Conservation (phyloP, 2,113 vertebrate genomes). For the Gnathonemus echidnorhynchus region DNA sequence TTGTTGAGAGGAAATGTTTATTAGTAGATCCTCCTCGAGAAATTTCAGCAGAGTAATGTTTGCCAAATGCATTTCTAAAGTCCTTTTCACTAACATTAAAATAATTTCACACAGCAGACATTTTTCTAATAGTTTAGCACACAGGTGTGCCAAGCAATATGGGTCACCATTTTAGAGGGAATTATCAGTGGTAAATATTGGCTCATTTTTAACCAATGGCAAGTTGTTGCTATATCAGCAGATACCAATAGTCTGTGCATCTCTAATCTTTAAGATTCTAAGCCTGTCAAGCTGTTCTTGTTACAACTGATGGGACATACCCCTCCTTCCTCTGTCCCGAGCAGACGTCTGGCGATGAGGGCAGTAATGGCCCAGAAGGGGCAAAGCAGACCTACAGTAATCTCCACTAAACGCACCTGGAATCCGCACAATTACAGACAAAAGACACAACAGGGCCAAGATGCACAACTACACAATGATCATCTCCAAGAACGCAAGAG, state of each 20-base stretch:
- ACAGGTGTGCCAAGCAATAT: too few relatives aligned
- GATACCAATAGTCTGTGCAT: too few relatives aligned
- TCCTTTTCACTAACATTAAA: background rate
- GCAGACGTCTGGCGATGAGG: too few relatives aligned
- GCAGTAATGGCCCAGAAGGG: background rate
- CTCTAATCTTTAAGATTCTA: background rate
- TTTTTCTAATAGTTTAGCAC: too few relatives aligned
- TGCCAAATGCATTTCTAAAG: background rate
- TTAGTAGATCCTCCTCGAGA: background rate
- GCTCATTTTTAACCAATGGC: too few relatives aligned
- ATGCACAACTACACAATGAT: too few relatives aligned
- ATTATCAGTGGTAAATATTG: too few relatives aligned
- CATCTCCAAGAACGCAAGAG: too few relatives aligned
- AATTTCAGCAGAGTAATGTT: background rate
- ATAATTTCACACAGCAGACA: too few relatives aligned
- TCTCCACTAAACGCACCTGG: background rate
- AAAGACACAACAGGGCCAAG: background rate
- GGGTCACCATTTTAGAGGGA: too few relatives aligned
- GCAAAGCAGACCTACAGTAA: slow-evolving; percentile 12
- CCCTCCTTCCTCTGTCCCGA: too few relatives aligned
- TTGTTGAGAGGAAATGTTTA: background rate
- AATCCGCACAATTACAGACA: background rate
- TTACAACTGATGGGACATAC: background rate
- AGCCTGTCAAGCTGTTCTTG: background rate
- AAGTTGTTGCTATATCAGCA: too few relatives aligned